phyloP scores from a whole-genome alignment of 2,888 invertebrate genomes.

The Ganaspis brasiliensis region DNA sequence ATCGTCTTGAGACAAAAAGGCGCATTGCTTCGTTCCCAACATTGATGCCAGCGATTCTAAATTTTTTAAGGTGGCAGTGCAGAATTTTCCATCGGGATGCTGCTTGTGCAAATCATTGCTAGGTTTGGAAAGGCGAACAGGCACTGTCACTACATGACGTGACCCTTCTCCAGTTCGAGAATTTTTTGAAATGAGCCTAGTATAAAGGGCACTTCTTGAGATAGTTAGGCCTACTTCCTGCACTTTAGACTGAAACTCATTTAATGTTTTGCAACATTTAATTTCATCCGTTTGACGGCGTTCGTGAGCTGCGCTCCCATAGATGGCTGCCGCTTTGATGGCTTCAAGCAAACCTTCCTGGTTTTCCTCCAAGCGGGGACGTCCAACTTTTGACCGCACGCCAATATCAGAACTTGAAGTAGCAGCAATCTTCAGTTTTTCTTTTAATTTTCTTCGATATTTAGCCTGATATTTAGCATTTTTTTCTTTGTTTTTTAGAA shows the following conservation, averaged over 20 bases:
- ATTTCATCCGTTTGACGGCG: slow-evolving; percentile 45
- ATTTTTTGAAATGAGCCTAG: slow-evolving; percentile 51
- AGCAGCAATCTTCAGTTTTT: slow-evolving; percentile 10
- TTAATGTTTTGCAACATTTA: slow-evolving; percentile 47
- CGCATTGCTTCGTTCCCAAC: slow-evolving; percentile 26
- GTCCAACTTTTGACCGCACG: slow-evolving; percentile 52
- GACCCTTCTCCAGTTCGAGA: slow-evolving; percentile 40
- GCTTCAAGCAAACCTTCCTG: slow-evolving; percentile 65
- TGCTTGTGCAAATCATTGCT: slow-evolving; percentile 43
- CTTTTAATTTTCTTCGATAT: slow-evolving; percentile 14
- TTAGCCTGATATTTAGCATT: no score
- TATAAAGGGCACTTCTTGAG: slow-evolving; percentile 62
- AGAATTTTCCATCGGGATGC: slow-evolving; percentile 35
- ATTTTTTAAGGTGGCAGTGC: slow-evolving; percentile 20
- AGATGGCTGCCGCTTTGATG: slow-evolving; percentile 56
- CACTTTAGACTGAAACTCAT: slow-evolving; percentile 40
- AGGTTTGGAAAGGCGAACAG: slow-evolving; percentile 36
- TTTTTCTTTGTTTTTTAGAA: no score
- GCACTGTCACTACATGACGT: slow-evolving; percentile 30
- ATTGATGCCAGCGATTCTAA: slow-evolving; percentile 37
- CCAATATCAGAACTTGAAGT: slow-evolving; percentile 31
- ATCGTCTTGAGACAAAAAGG: slow-evolving; percentile 33
- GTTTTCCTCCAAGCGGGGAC: slow-evolving; percentile 63
- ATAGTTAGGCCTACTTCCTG: slow-evolving; percentile 58
- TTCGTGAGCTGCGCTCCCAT: slow-evolving; percentile 47